Conservation (phyloP, 2,797 vertebrate species). For the Linurgus olivaceus region DNA sequence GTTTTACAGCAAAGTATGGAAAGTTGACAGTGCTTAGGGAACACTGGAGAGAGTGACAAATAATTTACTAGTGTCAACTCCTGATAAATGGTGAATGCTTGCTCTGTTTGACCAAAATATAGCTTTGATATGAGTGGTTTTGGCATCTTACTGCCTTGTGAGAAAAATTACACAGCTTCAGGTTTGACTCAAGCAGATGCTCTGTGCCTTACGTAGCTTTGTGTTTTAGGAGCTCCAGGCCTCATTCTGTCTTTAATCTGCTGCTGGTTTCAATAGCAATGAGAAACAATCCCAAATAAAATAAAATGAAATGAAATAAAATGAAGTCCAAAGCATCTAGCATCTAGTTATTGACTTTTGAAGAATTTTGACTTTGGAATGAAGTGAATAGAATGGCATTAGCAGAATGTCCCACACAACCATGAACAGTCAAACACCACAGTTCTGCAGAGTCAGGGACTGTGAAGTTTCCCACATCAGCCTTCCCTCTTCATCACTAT, state of each 20-base stretch:
- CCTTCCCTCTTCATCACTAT: background rate
- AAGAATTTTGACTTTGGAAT: background rate
- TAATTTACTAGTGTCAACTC: slow-evolving; percentile 8
- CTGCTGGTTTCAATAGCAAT: background rate
- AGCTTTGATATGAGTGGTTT: slow-evolving; percentile 27
- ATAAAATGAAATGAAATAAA: background rate
- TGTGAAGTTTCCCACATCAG: background rate
- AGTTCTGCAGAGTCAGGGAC: background rate
- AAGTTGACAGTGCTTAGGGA: background rate
- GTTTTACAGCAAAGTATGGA: background rate
- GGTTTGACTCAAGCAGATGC: background rate
- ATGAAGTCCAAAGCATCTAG: background rate
- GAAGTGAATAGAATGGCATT: background rate
- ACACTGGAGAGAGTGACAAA: background rate
- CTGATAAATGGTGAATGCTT: slow-evolving; percentile 33
- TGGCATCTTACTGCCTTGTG: slow-evolving; percentile 14
- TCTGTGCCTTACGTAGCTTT: background rate
- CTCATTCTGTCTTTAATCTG: background rate
- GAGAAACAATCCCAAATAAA: background rate
- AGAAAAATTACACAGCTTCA: slow-evolving; percentile 5
- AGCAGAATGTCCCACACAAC: background rate
- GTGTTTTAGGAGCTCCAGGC: background rate
- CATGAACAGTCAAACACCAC: background rate
- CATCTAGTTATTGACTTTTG: background rate
- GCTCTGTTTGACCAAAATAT: slow-evolving; percentile 34